Conservation (phyloP, 2,888 invertebrate genomes). For the Taenaris catops region DNA sequence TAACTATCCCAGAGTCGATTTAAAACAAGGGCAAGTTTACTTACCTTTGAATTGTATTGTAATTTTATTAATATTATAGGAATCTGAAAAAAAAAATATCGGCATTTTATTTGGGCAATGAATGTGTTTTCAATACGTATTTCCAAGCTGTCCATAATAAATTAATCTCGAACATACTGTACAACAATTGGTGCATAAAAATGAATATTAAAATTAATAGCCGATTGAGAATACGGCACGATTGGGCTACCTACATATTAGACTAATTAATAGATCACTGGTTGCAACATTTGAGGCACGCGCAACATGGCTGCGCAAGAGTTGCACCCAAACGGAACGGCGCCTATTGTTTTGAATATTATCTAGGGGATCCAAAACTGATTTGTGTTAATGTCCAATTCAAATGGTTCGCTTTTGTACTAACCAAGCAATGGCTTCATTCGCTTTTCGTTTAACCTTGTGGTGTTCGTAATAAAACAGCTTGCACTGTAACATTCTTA, state of each 20-base stretch:
- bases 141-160: no score
- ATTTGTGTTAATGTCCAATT: conserved; percentile 50
- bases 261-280: conserved; percentile 18
- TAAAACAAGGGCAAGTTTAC: no score
- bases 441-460: not conserved
- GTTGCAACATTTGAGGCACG: conserved; percentile 17
- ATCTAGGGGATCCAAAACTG: conserved; percentile 51
- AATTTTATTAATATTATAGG: no score
- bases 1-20: no score
- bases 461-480: not conserved
- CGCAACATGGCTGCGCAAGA: conserved; percentile 33
- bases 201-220: not conserved
- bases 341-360: conserved; percentile 47
- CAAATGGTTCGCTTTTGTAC: conserved; percentile 23
- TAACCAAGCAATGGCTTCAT: conserved; percentile 5
- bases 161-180: no score
- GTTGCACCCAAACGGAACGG: conserved; percentile 34
- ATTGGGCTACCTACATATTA: conserved; percentile 15
- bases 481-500: no score
- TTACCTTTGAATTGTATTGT: no score
- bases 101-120: no score
- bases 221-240: conserved; percentile 9
- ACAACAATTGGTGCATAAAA: conserved; percentile 2
- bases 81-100: no score
- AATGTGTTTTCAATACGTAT: no score